Base-by-base conservation (phyloP, 2,113 vertebrate species). In the Nansenia antarctica region DNA sequence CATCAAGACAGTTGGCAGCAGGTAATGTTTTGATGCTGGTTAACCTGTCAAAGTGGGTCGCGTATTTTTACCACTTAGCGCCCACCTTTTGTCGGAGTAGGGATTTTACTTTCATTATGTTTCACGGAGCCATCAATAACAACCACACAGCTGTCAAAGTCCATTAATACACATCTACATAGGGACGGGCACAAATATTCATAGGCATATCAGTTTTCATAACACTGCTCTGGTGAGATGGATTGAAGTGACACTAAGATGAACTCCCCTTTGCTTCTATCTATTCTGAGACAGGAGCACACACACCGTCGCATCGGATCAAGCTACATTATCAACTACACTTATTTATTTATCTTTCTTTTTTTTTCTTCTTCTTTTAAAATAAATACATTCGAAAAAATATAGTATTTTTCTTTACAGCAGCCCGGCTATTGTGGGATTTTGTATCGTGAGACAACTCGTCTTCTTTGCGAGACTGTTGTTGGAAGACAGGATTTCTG, bases 31-130 rank as follows among this genome's bases (percentile, higher is more conserved):
- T 84, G 60, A 82, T 81, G 74, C 78, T 69, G 82, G 86, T 85
- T 88, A 90, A 88, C 82, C 71, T 88, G 88, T 90, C 89, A 89
- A 64, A 81, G 67, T 66, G 49, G 79, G 70, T 63, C n/a, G 76
- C 82, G 85, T 87, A 77, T 85, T 91, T 91, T 83, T 85, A 84
- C 81, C 72, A 83, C 83, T 86, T 88, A 87, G 74, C 78, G 74
- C 77, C 58, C 68, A 81, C 80, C 85, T 88, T 87, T 91, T 88
- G 80, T 85, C 80, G 77, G 81, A 9, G 83, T 74, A 78, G 81
- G 82, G 74, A 88, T 91, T 90, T 87, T 64, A 83, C 85, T 89
- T 89, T 88, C 82, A 88, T 92, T 86, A 87, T 79, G 71, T 77
- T 83, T 87, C 69, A 62, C 73, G 18, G 66, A 69, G 57, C 81